Evolutionary conservation across 2,888 invertebrate species (phyloP).

Genomic region (Apotomis capreana): DNA sequence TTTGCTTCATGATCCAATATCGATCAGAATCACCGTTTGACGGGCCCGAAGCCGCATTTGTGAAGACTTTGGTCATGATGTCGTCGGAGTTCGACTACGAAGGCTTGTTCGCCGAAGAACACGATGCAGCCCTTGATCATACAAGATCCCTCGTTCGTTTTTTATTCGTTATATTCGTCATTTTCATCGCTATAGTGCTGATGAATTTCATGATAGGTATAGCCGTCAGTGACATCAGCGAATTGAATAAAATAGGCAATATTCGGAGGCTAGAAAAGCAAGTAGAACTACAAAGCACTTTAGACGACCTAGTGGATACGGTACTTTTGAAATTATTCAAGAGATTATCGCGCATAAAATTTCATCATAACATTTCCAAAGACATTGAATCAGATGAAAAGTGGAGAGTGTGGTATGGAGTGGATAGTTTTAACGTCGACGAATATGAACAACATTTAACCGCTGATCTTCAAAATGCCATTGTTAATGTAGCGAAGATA

Average conservation of each 20-base stretch:
- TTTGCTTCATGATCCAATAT: slow-evolving; percentile 25
- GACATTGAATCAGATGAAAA: neutral
- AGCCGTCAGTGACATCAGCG: slow-evolving; percentile 66
- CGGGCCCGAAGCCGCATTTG: neutral
- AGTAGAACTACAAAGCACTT: slow-evolving; percentile 57
- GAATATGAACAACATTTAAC: neutral
- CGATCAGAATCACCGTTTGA: neutral
- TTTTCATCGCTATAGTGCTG: slow-evolving; percentile 64
- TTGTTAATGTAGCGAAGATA: neutral
- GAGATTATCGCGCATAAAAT: neutral
- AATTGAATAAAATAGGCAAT: slow-evolving; percentile 62
- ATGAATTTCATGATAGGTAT: slow-evolving; percentile 69
- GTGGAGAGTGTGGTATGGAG: neutral
- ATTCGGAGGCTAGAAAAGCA: slow-evolving; percentile 63
- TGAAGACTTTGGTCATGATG: neutral
- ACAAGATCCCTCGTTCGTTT: neutral
- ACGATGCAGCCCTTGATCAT: neutral
- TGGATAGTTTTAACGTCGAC: neutral
- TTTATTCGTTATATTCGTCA: slow-evolving; percentile 59
- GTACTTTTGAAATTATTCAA: neutral
- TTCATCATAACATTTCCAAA: neutral
- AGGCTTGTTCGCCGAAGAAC: neutral
- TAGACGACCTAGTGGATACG: slow-evolving; percentile 46
- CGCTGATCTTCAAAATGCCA: neutral
- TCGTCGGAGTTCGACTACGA: neutral